Percentiles rank a stretch among this genome's conserved stretches.
Conservation (phyloP, 2,797 vertebrate genomes). For the Malacoctenus gilli region DNA sequence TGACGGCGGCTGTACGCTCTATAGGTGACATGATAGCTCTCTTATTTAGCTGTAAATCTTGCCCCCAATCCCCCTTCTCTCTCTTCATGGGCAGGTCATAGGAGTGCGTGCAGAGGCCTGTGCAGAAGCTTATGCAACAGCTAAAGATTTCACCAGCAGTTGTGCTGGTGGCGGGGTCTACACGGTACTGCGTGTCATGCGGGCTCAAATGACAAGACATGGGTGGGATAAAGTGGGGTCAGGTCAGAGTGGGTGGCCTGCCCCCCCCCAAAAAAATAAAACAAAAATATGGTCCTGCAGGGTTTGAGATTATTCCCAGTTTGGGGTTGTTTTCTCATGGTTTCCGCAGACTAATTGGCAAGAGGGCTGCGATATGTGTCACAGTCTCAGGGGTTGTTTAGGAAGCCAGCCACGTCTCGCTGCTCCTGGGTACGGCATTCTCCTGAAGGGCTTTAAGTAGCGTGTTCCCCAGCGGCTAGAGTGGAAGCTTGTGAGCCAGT, state of each 20-base stretch:
- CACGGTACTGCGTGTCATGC: constrained; percentile 28
- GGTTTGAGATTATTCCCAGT: neutral
- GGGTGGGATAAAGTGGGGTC: constrained; percentile 3
- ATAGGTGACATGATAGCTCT: constrained; percentile 18
- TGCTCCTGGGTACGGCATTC: neutral
- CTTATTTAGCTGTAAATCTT: constrained; percentile 24
- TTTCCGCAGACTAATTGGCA: constrained; percentile 1
- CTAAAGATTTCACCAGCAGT: constrained; percentile 38
- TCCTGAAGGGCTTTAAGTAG: constrained; percentile 1
- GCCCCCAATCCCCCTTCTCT: neutral
- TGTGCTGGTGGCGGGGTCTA: constrained; percentile 26
- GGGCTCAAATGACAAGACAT: constrained; percentile 49
- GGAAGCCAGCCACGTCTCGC: neutral
- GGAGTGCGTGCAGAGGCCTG: constrained; percentile 32
- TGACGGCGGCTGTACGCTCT: constrained; percentile 3
- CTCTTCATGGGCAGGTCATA: constrained; percentile 19
- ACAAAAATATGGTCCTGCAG: neutral
- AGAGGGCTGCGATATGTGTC: constrained; percentile 1
- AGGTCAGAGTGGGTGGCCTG: too few species aligned
- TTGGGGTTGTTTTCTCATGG: constrained; percentile 1
- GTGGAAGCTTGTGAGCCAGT: too few species aligned
- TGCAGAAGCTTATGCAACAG: constrained; percentile 54
- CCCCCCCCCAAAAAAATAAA: too few species aligned
- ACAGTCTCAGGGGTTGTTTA: neutral
- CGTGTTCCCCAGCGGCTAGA: constrained; percentile 7